Base-by-base conservation (phyloP, 2,113 vertebrate species). In the Oriolus oriolus region DNA sequence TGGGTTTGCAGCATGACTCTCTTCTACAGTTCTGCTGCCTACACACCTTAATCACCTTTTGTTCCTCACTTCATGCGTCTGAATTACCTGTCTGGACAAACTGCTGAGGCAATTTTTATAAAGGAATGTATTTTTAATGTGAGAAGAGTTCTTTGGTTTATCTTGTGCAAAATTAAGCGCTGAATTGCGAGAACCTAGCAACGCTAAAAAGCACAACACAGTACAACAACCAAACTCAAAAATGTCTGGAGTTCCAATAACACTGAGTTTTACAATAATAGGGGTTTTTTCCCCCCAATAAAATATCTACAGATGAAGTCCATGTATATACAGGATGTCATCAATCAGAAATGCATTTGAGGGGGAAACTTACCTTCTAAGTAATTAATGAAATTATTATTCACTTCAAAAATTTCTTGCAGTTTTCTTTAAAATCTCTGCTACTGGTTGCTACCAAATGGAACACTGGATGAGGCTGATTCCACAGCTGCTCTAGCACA, bases 201-300 rank as follows among this genome's bases (percentile, higher is more conserved):
- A 75, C 6, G 42, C 23, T n/a, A 15, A 84, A 81, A 86, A 15
- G 1, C 16, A 79, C 9, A 49, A 19, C 19, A 35, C 8, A 70
- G 19, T 16, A 18, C 1, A 27, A 44, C 2, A 33, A 42, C 4
- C 18, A 57, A 65, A 17, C 2, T 2, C 3, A 7, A 89, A 85
- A 80, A 27, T 28, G 76, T 5, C 19, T 59, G 30, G 14, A 57
- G 11, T 54, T 87, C 13, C 18, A 81, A 19, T 3, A 82, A 8
- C 11, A 53, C 16, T 6, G 18, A 57, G 1, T 33, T 89, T 69
- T 61, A 24, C 10, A 59, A 50, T 39, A 53, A 45, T 22, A 19
- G 1, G 5, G 18, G 2, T 26, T 1, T 23, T 41, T 41, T 4
- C 2, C 13, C 2, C 18, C 35, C 7, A 73, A 2, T 17, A 61